Percentiles rank a stretch among this genome's conserved stretches.
phyloP scores from a whole-genome alignment of 92 coral and sea anemone species.

The Chrysogorgia sp. region DNA sequence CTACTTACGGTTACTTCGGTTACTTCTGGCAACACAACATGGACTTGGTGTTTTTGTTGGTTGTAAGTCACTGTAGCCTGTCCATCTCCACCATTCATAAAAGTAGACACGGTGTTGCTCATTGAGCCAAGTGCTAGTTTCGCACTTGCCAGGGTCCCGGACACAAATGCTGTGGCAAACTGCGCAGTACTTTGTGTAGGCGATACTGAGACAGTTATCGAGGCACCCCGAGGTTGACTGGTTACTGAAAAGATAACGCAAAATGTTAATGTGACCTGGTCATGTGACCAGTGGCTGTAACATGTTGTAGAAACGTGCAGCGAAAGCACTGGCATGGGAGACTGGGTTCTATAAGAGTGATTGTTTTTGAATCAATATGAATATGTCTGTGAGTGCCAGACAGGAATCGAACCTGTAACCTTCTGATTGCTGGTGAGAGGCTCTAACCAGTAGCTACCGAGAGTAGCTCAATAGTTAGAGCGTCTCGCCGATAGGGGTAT shows the following conservation, averaged over 20 bases:
- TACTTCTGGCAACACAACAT: conserved; percentile 23
- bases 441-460: too few relatives aligned
- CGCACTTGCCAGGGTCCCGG: conserved; percentile 82
- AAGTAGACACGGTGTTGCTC: conserved; percentile 68
- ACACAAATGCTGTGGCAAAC: conserved; percentile 68
- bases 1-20: not conserved
- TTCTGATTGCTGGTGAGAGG: too few relatives aligned
- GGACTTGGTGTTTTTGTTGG: conserved; percentile 26
- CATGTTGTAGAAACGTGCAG: too few relatives aligned
- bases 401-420: too few relatives aligned
- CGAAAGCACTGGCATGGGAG: too few relatives aligned
- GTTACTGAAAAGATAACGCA: conserved; percentile 14
- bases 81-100: conserved; percentile 42
- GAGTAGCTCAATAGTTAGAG: too few relatives aligned
- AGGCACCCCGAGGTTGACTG: conserved; percentile 29
- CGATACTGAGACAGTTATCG: conserved; percentile 14
- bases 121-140: conserved; percentile 69
- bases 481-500: too few relatives aligned
- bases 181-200: conserved; percentile 46
- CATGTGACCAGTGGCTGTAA: too few relatives aligned
- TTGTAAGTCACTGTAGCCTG: conserved; percentile 23
- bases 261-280: not conserved
- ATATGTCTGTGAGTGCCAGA: too few relatives aligned
- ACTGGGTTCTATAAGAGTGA: too few relatives aligned
- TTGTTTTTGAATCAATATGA: too few relatives aligned